Conservation (phyloP, 2,797 vertebrate species). For the Halcyon smyrnensis region DNA sequence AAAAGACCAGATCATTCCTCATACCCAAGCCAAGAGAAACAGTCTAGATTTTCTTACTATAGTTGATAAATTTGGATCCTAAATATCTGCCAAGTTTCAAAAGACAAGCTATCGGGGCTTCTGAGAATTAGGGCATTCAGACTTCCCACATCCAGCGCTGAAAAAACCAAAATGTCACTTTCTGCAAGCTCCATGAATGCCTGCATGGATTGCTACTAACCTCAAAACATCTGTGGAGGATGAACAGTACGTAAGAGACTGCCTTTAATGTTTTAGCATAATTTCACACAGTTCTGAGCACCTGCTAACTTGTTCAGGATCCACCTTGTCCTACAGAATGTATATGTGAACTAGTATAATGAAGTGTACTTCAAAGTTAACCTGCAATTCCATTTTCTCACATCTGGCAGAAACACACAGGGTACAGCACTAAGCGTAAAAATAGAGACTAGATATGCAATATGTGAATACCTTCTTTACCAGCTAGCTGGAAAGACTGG, state of each 20-base stretch:
- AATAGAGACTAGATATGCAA: neutral
- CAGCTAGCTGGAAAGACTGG: slow-evolving; percentile 92
- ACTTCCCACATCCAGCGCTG: neutral
- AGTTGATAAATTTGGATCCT: neutral
- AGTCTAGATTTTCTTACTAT: neutral
- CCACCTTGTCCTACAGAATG: neutral
- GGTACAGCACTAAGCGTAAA: neutral
- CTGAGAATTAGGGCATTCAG: neutral
- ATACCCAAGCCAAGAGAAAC: neutral
- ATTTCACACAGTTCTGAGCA: neutral
- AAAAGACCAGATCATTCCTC: neutral
- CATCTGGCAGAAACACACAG: neutral
- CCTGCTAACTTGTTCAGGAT: neutral
- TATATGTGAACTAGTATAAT: fast-evolving
- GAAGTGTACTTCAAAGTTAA: neutral
- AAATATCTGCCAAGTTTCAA: neutral
- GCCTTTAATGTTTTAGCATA: neutral
- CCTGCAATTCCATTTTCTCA: neutral
- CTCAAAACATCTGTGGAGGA: neutral
- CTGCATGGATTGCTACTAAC: neutral
- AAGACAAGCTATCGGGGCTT: neutral
- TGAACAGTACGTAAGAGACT: neutral
- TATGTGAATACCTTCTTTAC: slow-evolving; percentile 87
- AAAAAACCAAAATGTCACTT: neutral
- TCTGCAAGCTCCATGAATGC: neutral